Evolutionary conservation across 2,888 invertebrate species (phyloP).

Genomic region (Emmelina monodactyla): DNA sequence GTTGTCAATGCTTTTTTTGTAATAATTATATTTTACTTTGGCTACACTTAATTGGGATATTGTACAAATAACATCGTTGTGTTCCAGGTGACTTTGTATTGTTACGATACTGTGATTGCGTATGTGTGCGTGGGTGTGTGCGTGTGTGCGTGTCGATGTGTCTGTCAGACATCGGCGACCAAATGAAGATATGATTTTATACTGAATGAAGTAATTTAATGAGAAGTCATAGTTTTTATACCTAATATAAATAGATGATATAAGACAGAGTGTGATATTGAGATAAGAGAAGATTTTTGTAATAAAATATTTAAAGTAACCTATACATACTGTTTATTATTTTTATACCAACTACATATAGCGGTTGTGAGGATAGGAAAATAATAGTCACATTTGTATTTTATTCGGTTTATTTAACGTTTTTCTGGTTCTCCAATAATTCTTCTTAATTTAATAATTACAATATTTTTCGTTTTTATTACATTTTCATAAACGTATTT

Average conservation of each 20-base stretch:
- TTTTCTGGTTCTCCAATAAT: slow-evolving; percentile 64
- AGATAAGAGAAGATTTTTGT: slow-evolving; percentile 56
- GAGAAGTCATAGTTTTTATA: slow-evolving; percentile 66
- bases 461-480: slow-evolving; percentile 65
- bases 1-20: no score
- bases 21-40: no score
- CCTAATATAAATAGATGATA: slow-evolving; percentile 65
- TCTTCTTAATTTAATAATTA: slow-evolving; percentile 65
- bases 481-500: slow-evolving; percentile 64
- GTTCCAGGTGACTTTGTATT: not conserved
- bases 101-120: slow-evolving; percentile 37
- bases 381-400: slow-evolving; percentile 49
- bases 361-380: slow-evolving; percentile 17
- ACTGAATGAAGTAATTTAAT: slow-evolving; percentile 60
- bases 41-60: no score
- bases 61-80: no score
- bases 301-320: slow-evolving; percentile 55
- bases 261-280: slow-evolving; percentile 66
- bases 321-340: slow-evolving; percentile 10
- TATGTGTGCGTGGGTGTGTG: slow-evolving; percentile 37
- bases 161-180: slow-evolving; percentile 51
- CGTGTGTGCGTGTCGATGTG: slow-evolving; percentile 47
- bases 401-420: slow-evolving; percentile 66
- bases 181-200: slow-evolving; percentile 55
- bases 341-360: slow-evolving; percentile 2